Conservation (phyloP, 2,113 vertebrate species). For the Rhineura floridana region DNA sequence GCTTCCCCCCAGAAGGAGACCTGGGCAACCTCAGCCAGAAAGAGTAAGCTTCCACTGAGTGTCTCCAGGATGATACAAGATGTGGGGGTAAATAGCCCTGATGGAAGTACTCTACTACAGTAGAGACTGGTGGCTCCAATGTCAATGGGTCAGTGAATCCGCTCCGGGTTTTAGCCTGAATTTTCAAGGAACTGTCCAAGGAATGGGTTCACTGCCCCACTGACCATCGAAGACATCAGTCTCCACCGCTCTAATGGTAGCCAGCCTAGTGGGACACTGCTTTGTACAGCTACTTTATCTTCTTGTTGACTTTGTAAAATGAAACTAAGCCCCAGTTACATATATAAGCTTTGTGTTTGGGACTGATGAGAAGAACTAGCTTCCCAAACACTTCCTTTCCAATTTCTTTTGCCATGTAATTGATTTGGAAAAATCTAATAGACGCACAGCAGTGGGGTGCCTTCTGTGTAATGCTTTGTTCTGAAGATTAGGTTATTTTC, state of each 20-base stretch:
- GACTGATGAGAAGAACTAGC: neutral
- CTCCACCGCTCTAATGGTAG: neutral
- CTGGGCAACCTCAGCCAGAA: no score
- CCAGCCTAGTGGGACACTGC: neutral
- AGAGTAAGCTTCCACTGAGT: no score
- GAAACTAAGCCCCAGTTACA: neutral
- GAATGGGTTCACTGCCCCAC: no score
- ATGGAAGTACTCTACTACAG: neutral
- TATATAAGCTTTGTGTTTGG: neutral
- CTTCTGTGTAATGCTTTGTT: neutral
- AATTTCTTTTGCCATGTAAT: neutral
- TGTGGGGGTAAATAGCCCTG: neutral
- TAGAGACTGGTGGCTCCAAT: no score
- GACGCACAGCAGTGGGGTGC: neutral
- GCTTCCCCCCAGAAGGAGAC: no score
- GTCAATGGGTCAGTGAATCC: no score
- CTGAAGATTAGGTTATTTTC: neutral
- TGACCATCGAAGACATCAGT: no score
- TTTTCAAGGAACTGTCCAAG: no score
- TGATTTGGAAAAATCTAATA: neutral
- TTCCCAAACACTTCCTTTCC: neutral
- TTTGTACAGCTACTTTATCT: neutral
- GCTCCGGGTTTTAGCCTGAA: no score
- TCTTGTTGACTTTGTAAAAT: constrained; percentile 1
- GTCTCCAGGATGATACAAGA: no score